phyloP scores from a whole-genome alignment of 2,113 vertebrate species.

The Vidua macroura region DNA sequence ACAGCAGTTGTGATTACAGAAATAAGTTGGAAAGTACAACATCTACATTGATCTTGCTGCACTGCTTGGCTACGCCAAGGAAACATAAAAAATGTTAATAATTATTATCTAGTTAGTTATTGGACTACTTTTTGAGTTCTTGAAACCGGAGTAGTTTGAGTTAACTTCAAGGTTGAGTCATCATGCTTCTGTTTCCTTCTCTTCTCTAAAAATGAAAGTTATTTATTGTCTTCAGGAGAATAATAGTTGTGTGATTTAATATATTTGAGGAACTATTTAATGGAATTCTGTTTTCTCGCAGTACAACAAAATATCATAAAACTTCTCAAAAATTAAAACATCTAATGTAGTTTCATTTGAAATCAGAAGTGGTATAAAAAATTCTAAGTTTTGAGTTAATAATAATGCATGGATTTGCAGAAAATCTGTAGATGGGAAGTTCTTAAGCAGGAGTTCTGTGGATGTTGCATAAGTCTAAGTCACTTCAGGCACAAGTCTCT shows the following conservation, averaged over 20 bases:
- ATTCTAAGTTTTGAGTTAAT: not conserved
- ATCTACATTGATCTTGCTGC: not conserved
- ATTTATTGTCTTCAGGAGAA: not conserved
- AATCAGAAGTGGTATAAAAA: not conserved
- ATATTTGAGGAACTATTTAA: not conserved
- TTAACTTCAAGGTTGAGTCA: not conserved
- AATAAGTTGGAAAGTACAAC: conserved; percentile 6
- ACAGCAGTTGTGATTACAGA: conserved; percentile 30
- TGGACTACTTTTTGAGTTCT: not conserved
- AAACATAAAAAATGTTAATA: not conserved
- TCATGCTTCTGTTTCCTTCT: not conserved
- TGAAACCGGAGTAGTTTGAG: not conserved
- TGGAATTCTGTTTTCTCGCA: not conserved
- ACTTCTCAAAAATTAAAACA: not conserved
- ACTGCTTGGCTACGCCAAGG: not conserved
- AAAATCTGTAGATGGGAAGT: not conserved
- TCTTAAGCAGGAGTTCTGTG: not conserved
- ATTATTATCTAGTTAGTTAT: not conserved
- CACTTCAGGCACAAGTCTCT: not conserved
- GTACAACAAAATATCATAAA: not conserved
- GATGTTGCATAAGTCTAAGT: not conserved
- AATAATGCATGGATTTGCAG: not conserved
- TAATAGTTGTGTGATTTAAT: not conserved
- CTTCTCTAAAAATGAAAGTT: not conserved
- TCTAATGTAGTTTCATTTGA: not conserved